Evolutionary conservation across 1,140 invertebrate genomes (phyloP).

Genomic region (Bombus haemorrhoidalis): DNA sequence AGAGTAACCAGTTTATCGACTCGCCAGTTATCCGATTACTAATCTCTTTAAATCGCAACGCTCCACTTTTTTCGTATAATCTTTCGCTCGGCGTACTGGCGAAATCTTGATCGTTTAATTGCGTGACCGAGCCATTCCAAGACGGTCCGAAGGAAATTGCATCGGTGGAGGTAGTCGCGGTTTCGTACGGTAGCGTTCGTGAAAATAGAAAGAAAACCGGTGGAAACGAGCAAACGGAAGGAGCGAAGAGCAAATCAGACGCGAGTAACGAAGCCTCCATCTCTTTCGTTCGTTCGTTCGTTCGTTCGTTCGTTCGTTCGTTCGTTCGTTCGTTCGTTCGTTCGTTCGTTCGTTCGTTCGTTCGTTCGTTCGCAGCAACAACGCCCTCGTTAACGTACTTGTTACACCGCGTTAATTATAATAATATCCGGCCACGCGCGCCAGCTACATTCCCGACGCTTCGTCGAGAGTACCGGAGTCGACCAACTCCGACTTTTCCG

Average conservation of each 20-base stretch:
- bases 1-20: neutral
- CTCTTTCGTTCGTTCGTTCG: neutral
- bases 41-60: no score
- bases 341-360: constrained; percentile 23
- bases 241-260: neutral
- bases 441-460: neutral
- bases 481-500: neutral
- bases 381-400: constrained; percentile 58
- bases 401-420: constrained; percentile 49
- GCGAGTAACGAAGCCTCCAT: constrained; percentile 9
- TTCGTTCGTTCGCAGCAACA: constrained; percentile 8
- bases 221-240: neutral
- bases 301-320: neutral
- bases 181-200: neutral
- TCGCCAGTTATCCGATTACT: neutral
- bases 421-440: neutral
- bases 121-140: neutral
- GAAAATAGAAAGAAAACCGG: neutral
- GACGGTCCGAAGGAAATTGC: neutral
- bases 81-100: neutral
- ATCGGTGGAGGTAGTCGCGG: no score
- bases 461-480: neutral
- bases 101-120: neutral
- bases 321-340: constrained; percentile 8
- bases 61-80: neutral